These are phyloP conservation scores for Agrilus biguttatus DNA, from an alignment of 2,888 invertebrate genomes.

Conservation along the genomic window DNA sequence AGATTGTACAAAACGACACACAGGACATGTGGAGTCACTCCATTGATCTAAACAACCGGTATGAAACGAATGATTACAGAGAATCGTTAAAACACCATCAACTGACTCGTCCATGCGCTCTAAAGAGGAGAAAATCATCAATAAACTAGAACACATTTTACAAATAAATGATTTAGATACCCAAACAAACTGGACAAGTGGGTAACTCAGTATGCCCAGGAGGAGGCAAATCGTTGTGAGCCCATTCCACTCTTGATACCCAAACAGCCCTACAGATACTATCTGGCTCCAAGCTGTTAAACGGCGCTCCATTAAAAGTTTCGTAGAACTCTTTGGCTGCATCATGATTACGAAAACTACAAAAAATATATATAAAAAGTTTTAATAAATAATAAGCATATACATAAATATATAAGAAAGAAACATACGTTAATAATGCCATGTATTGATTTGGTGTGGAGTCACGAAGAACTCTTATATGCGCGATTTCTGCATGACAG, in stretches of 20 bases:
- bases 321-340: slow-evolving; percentile 85
- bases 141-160: too few relatives aligned
- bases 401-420: slow-evolving; percentile 4
- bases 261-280: slow-evolving; percentile 88
- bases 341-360: slow-evolving; percentile 53
- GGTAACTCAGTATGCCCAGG: slow-evolving; percentile 87
- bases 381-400: slow-evolving; percentile 1
- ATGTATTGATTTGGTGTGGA: slow-evolving; percentile 94
- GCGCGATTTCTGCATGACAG: slow-evolving; percentile 77
- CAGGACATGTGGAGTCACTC: slow-evolving; percentile 95
- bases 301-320: slow-evolving; percentile 84
- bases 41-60: slow-evolving; percentile 89
- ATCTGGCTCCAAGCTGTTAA: slow-evolving; percentile 86
- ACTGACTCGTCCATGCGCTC: slow-evolving; percentile 99
- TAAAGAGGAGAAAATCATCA: slow-evolving; percentile 16
- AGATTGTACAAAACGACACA: slow-evolving; percentile 66
- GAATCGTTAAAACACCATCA: slow-evolving; percentile 90
- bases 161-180: slow-evolving; percentile 16
- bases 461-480: slow-evolving; percentile 82
- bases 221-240: slow-evolving; percentile 52
- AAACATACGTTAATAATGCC: slow-evolving; percentile 74
- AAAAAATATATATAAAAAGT: slow-evolving; percentile 4
- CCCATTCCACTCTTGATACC: slow-evolving; percentile 84
- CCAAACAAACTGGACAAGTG: slow-evolving; percentile 88
- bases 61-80: slow-evolving; percentile 98